Evolutionary conservation across 2,888 invertebrate genomes (phyloP), one percentile per base, ranked within the genome.

Genomic region (Sphecodes monilicornis): DNA sequence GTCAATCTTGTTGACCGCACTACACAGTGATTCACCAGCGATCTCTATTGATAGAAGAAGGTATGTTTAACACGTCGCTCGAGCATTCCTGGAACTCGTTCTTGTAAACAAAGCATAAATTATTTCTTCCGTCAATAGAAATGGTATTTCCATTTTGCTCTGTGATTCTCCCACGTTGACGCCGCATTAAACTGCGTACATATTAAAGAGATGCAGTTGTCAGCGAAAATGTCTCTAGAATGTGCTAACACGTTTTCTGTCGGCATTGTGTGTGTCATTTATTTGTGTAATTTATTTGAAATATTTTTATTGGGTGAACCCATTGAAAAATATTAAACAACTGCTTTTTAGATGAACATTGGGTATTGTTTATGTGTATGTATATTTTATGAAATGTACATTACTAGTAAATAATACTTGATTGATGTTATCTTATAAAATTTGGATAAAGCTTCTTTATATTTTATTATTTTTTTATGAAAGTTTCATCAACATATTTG

Each of bases 11-110:
- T 70, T 54, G n/a, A 54, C 54, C 11, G 13, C 36, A 1, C 11
- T 60, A 68, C 72, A 57, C n/a, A 74, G 41, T 60, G 80, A 82
- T 69, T 80, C 69, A 69, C 11, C 36, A n/a, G 22, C 8, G 29
- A 13, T 32, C 29, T 22, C 0, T 3, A 26, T 74, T 69, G 46
- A 74, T 10, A n/a, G 32, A 6, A 29, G 4, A 26, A 13, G n/a
- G 39, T 5, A 6, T 1, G 16, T 11, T 46, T 50, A 41, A 39
- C 16, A 26, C 36, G 29, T 29, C 6, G n/a, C n/a, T 11, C 54
- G n/a, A 3, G 3, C 16, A 16, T 16, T 18, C 39, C 11, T 13
- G 16, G 13, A 22, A 50, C 16, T 22, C 36, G 22, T 43, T 43
- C 8, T 1, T 4, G 29, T 4, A 22, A 1, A 11, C 22, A 11